Evolutionary conservation across 2,888 invertebrate genomes (phyloP).

Genomic region (Syrphus vitripennis): DNA sequence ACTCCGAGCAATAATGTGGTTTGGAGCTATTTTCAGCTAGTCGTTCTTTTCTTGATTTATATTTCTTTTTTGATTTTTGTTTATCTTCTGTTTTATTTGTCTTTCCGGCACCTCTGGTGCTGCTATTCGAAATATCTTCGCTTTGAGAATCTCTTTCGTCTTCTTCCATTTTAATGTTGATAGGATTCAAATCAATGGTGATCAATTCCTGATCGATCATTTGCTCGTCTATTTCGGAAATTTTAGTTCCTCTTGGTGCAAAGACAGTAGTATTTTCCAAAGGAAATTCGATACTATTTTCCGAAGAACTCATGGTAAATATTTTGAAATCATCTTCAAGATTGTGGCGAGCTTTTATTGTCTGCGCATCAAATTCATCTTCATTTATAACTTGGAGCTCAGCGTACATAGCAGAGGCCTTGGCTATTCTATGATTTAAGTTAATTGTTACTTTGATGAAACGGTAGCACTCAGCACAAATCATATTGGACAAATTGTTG

Average conservation of each 20-base stretch:
- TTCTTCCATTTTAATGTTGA: background rate
- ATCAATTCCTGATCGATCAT: background rate
- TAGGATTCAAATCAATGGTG: background rate
- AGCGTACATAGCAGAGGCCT: background rate
- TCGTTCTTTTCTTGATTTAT: background rate
- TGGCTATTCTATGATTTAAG: background rate
- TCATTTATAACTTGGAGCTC: background rate
- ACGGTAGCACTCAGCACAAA: background rate
- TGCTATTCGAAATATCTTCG: background rate
- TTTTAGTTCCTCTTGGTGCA: no score
- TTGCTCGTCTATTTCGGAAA: background rate
- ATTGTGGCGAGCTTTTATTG: background rate
- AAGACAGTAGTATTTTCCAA: background rate
- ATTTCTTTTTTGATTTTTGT: background rate
- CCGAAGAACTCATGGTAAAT: background rate
- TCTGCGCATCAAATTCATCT: background rate
- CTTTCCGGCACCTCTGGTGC: background rate
- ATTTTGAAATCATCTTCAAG: background rate
- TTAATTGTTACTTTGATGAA: background rate
- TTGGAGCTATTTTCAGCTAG: background rate
- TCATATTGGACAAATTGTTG: background rate
- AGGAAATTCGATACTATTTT: no score
- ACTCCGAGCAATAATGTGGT: background rate
- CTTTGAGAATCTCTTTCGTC: background rate
- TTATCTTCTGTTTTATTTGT: background rate